A percentile compares a stretch with the other conserved stretches of the same genome.
These are phyloP conservation scores for Onychomys leucogaster DNA, from an alignment of 2,797 vertebrate species.

Conservation along the genomic window DNA sequence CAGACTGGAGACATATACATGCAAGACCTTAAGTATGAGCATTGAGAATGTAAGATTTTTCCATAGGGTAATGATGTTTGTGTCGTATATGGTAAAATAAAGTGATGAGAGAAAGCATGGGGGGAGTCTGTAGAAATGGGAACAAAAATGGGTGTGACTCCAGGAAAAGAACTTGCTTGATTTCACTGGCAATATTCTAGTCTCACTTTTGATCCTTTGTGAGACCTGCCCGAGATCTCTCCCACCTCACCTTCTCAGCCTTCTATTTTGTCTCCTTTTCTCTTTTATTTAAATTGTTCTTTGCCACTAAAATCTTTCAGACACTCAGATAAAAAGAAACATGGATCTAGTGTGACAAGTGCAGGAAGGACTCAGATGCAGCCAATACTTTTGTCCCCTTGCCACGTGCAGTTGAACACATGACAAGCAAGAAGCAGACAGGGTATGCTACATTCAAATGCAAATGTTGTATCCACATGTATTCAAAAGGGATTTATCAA, in stretches of 20 bases:
- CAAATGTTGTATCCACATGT: neutral
- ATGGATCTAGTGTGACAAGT: too few species aligned
- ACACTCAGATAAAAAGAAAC: neutral
- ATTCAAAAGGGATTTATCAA: neutral
- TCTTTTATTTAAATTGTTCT: neutral
- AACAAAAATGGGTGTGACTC: neutral
- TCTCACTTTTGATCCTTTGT: too few species aligned
- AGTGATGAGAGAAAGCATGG: neutral
- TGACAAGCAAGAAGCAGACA: neutral
- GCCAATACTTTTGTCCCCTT: neutral
- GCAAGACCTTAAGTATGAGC: neutral
- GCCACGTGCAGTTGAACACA: neutral
- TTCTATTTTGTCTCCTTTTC: neutral
- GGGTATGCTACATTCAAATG: neutral
- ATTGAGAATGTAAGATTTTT: neutral
- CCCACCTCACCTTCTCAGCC: neutral
- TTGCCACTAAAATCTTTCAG: neutral
- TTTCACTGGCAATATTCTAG: accelerated
- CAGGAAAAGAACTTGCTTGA: neutral
- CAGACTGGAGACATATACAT: neutral
- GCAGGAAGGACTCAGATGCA: neutral
- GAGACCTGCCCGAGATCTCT: neutral
- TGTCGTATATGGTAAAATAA: neutral
- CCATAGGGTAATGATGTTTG: neutral
- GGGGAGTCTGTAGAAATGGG: neutral